phyloP scores from a whole-genome alignment of 1,140 invertebrate species.

The Campoletis sonorensis region DNA sequence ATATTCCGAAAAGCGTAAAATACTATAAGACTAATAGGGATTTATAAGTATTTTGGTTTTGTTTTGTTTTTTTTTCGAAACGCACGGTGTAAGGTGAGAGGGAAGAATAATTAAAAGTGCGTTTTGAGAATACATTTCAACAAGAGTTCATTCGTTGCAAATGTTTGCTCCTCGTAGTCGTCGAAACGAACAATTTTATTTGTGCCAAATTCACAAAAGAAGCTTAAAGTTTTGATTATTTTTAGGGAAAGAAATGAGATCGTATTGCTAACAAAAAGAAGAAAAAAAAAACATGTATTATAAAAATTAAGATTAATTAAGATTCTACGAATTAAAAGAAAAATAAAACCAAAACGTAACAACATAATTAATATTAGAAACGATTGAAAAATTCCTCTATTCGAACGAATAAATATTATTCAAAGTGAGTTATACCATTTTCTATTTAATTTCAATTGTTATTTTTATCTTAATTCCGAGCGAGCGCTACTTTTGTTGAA shows the following conservation, averaged over 20 bases:
- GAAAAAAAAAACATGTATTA: too few species aligned
- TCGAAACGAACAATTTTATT: neutral
- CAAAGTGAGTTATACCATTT: too few species aligned
- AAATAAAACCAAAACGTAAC: too few species aligned
- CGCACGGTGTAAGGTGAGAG: constrained; percentile 10
- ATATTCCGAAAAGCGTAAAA: neutral
- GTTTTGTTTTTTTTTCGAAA: neutral
- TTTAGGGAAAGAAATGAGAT: neutral
- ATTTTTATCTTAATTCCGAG: too few species aligned
- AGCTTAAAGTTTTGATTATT: neutral
- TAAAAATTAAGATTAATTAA: too few species aligned
- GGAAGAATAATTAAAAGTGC: neutral
- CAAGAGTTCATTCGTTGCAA: neutral
- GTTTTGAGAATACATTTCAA: constrained; percentile 10
- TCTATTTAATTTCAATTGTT: too few species aligned
- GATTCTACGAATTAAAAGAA: too few species aligned
- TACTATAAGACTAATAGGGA: constrained; percentile 7
- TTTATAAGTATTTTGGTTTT: constrained; percentile 2
- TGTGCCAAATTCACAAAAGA: neutral
- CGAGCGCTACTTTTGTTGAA: too few species aligned
- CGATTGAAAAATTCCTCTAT: too few species aligned
- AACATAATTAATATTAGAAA: too few species aligned
- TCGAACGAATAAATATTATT: too few species aligned
- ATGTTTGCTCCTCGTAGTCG: constrained; percentile 22
- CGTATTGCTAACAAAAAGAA: too few species aligned